A percentile compares a stretch with the other conserved stretches of the same genome.
Conservation (phyloP, 2,797 vertebrate species). For the Karalla daura region DNA sequence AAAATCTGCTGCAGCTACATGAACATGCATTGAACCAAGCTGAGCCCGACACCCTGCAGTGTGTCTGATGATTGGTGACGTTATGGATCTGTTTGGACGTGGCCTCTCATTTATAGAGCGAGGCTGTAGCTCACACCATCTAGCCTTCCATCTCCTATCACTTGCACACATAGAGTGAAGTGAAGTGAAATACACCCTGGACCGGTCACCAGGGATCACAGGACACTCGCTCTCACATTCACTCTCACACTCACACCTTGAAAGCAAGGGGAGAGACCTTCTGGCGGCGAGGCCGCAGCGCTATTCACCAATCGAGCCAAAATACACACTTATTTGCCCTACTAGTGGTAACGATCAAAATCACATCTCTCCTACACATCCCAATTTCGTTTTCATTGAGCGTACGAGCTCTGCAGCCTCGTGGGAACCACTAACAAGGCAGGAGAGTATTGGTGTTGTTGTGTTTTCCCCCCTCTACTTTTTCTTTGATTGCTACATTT, state of each 20-base stretch:
- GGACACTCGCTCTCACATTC: no score
- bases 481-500: conserved; percentile 43
- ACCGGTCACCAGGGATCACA: no score
- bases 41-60: no score
- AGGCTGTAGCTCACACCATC: conserved; percentile 12
- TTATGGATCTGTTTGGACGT: conserved; percentile 2
- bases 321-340: not conserved
- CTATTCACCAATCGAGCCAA: not conserved
- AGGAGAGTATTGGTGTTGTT: conserved; percentile 5
- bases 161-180: no score
- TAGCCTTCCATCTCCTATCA: no score
- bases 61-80: no score
- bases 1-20: not conserved
- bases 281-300: no score
- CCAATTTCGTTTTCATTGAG: conserved; percentile 14
- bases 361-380: conserved; percentile 27
- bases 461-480: conserved; percentile 5
- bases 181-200: no score
- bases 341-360: conserved; percentile 21
- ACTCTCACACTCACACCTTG: no score
- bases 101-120: conserved; percentile 10
- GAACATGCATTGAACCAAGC: not conserved
- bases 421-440: conserved; percentile 34
- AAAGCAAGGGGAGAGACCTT: no score
- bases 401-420: conserved; percentile 33